Conservation (phyloP, 2,113 vertebrate species). For the Axis porcinus region DNA sequence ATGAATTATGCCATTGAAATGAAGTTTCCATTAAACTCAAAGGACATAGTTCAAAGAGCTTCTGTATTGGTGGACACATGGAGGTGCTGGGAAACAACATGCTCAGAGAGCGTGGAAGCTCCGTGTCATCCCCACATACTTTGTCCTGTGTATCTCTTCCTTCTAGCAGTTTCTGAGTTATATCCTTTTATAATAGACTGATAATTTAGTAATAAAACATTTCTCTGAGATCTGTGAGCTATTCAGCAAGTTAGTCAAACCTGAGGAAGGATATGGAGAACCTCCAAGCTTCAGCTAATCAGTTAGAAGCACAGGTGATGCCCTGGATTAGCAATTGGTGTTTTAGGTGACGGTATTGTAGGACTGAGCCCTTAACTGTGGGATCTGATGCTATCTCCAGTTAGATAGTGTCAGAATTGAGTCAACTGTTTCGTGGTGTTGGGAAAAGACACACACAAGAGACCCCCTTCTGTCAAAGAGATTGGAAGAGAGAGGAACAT, state of each 20-base stretch:
- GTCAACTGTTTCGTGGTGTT: background rate
- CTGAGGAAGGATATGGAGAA: background rate
- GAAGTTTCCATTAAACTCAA: background rate
- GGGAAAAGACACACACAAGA: background rate
- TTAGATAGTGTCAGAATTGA: background rate
- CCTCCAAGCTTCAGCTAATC: background rate
- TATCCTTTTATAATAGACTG: background rate
- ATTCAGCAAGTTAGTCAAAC: background rate
- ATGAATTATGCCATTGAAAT: background rate
- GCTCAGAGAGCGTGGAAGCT: background rate
- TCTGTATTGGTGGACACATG: background rate
- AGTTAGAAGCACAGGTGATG: background rate
- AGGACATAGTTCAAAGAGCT: background rate
- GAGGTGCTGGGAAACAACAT: background rate
- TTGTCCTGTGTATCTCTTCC: background rate
- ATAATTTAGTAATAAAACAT: background rate
- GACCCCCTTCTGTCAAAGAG: background rate
- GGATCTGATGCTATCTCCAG: background rate
- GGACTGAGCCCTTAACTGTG: background rate
- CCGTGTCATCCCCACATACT: background rate
- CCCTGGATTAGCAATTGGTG: background rate
- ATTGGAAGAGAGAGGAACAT: too few relatives aligned
- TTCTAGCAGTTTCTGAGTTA: background rate
- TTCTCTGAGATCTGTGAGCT: background rate
- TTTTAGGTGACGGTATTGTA: background rate